Percentiles rank a stretch among this genome's conserved stretches.
phyloP scores from a whole-genome alignment of 2,888 invertebrate genomes.

The Mythimna albipuncta region DNA sequence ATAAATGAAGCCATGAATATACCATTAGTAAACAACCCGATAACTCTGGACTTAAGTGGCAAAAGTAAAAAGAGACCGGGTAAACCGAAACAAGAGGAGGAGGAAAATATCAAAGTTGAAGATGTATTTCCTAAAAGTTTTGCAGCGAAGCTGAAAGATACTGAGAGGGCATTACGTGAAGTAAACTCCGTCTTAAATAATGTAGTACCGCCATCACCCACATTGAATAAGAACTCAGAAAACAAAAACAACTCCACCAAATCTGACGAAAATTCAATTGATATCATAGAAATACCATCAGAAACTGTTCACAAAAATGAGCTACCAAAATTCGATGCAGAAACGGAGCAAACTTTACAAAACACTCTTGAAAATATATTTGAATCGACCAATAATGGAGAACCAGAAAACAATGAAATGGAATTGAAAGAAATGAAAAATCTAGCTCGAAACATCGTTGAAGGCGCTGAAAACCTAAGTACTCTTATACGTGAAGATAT shows the following conservation, averaged over 20 bases:
- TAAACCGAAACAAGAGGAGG: constrained; percentile 49
- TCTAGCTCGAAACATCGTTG: constrained; percentile 83
- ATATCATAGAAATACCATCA: constrained; percentile 16
- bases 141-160: constrained; percentile 78
- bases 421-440: constrained; percentile 85
- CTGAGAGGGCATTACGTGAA: constrained; percentile 77
- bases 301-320: constrained; percentile 17
- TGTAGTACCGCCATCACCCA: constrained; percentile 27
- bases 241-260: constrained; percentile 12
- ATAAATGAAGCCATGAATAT: constrained; percentile 84
- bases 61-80: constrained; percentile 60
- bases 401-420: constrained; percentile 76
- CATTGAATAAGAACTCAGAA: constrained; percentile 5
- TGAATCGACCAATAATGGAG: constrained; percentile 73
- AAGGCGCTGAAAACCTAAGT: constrained; percentile 85
- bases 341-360: constrained; percentile 79
- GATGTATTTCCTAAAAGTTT: constrained; percentile 77
- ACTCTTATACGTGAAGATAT: constrained; percentile 87
- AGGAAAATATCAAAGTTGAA: constrained; percentile 64
- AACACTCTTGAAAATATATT: constrained; percentile 78
- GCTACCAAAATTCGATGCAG: constrained; percentile 72
- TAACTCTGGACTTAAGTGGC: constrained; percentile 71
- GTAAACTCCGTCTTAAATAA: constrained; percentile 77
- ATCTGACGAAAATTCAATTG: constrained; percentile 12
- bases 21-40: constrained; percentile 77